Conservation (phyloP, 2,888 invertebrate species). For the Glaucopsyche alexis region DNA sequence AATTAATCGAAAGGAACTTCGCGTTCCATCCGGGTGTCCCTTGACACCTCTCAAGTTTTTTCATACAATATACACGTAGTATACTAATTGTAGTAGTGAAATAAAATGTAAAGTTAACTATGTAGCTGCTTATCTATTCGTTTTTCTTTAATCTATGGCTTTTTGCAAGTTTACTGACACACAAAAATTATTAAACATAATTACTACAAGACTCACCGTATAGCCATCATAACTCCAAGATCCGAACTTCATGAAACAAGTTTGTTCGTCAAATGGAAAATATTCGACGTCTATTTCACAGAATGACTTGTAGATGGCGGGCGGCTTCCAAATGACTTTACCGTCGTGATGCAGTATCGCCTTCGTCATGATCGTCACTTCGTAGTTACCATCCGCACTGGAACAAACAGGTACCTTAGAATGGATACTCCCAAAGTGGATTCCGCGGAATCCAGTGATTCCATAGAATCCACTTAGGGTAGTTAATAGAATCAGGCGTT, state of each 20-base stretch:
- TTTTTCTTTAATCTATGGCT: no score
- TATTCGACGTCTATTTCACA: constrained; percentile 97
- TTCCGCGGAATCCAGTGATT: no score
- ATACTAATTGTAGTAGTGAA: no score
- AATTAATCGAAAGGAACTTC: no score
- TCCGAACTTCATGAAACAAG: constrained; percentile 97
- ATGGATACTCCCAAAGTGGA: background rate
- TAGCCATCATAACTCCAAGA: constrained; percentile 98
- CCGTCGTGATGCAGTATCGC: constrained; percentile 96
- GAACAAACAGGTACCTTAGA: constrained; percentile 40
- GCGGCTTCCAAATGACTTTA: constrained; percentile 97
- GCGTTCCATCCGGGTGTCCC: no score
- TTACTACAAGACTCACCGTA: constrained; percentile 82
- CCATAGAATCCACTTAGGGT: no score
- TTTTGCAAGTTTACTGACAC: no score
- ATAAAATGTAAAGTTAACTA: no score
- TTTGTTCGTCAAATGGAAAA: constrained; percentile 96
- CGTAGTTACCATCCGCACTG: constrained; percentile 98
- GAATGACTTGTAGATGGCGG: constrained; percentile 98
- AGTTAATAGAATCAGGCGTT: no score
- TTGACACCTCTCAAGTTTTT: no score
- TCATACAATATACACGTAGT: no score
- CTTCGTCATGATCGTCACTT: constrained; percentile 98
- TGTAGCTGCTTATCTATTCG: no score
- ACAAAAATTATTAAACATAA: background rate